Percentiles rank a stretch among this genome's conserved stretches.
Evolutionary conservation across 2,888 invertebrate species (phyloP).

Genomic region (Rotaria macrura): DNA sequence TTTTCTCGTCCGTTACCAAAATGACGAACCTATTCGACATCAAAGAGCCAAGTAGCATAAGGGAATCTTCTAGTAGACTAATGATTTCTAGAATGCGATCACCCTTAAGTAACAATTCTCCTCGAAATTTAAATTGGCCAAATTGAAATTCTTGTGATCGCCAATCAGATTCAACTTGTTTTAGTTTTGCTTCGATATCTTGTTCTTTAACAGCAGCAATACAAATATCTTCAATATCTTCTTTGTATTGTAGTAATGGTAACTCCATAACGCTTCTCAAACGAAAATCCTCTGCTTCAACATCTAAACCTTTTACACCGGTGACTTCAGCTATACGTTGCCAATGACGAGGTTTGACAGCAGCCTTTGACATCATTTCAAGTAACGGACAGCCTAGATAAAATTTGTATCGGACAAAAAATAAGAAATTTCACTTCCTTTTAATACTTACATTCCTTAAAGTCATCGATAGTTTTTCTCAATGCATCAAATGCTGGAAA

Average conservation of each 20-base stretch:
- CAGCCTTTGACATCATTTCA: constrained; percentile 89
- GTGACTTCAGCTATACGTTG: constrained; percentile 82
- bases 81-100: constrained; percentile 90
- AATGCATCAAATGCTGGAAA: constrained; percentile 93
- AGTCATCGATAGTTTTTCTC: constrained; percentile 89
- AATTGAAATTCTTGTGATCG: constrained; percentile 72
- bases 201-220: constrained; percentile 95
- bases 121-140: constrained; percentile 84
- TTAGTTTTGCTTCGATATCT: constrained; percentile 86
- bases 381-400: constrained; percentile 70
- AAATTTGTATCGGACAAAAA: too few relatives aligned
- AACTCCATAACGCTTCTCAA: constrained; percentile 86
- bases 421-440: too few relatives aligned
- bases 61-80: constrained; percentile 80
- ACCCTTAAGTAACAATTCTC: constrained; percentile 76
- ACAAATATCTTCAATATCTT: constrained; percentile 94
- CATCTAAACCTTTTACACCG: constrained; percentile 67
- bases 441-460: constrained; percentile 61
- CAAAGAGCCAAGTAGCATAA: constrained; percentile 84
- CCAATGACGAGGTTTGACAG: constrained; percentile 95
- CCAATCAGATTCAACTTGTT: constrained; percentile 90
- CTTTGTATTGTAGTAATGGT: constrained; percentile 79
- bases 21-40: constrained; percentile 62
- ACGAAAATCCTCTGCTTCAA: constrained; percentile 83
- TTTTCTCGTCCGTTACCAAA: too few relatives aligned